phyloP scores from a whole-genome alignment of 2,797 vertebrate genomes.

The Chelon labrosus region DNA sequence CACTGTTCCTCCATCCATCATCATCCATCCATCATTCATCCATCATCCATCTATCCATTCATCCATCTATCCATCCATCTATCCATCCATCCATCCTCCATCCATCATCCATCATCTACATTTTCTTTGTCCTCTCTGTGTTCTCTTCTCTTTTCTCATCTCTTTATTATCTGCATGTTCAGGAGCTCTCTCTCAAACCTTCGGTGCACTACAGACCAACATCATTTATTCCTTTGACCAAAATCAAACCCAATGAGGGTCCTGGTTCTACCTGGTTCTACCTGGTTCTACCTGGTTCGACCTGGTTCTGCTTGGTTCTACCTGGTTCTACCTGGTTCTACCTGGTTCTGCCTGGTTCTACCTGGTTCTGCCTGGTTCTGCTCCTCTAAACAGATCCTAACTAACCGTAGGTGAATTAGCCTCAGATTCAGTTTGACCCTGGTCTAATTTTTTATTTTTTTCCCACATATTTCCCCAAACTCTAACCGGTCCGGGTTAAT shows the following conservation, averaged over 20 bases:
- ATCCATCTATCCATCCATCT: constrained; percentile 29
- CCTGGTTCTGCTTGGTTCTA: too few species aligned
- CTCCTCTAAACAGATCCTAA: constrained; percentile 53
- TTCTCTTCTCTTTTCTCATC: constrained; percentile 42
- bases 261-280: too few species aligned
- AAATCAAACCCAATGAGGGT: too few species aligned
- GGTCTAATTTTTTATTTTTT: constrained; percentile 55
- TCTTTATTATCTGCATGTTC: constrained; percentile 70
- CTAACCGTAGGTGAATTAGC: constrained; percentile 59
- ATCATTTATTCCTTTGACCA: too few species aligned
- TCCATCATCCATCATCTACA: constrained; percentile 48
- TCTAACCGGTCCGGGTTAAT: constrained; percentile 69
- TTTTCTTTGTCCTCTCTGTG: constrained; percentile 72
- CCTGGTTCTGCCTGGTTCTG: too few species aligned
- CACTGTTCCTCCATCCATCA: neutral
- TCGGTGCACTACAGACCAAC: constrained; percentile 47
- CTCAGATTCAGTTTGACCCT: constrained; percentile 63
- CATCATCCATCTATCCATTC: constrained; percentile 20
- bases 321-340: too few species aligned
- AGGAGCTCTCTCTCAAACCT: constrained; percentile 66
- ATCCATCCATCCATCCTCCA: constrained; percentile 52
- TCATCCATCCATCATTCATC: constrained; percentile 40
- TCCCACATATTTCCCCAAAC: constrained; percentile 68
- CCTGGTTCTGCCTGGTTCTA: too few species aligned
- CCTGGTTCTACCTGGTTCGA: too few species aligned